phyloP scores from a whole-genome alignment of 2,797 vertebrate species.

The Lateolabrax maculatus region DNA sequence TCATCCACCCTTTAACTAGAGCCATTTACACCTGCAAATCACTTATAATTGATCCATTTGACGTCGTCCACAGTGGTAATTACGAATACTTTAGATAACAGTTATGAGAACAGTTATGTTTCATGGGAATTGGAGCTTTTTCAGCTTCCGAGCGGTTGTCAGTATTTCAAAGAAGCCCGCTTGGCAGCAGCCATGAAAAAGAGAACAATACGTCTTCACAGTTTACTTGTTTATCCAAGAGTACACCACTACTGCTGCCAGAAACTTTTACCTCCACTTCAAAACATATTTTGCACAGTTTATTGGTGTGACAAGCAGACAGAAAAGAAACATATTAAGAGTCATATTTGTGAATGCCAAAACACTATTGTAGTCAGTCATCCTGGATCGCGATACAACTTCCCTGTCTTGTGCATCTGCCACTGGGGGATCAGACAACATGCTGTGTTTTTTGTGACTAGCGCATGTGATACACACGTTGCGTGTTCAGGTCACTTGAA shows the following conservation, averaged over 20 bases:
- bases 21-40: background rate
- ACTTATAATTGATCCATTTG: background rate
- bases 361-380: background rate
- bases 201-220: background rate
- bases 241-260: background rate
- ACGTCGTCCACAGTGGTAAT: background rate
- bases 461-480: background rate
- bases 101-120: background rate
- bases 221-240: background rate
- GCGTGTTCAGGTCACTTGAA: background rate
- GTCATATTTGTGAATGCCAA: background rate
- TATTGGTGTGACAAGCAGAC: background rate
- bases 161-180: background rate
- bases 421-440: background rate
- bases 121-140: conserved; percentile 5
- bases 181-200: conserved; percentile 6
- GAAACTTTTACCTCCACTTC: background rate
- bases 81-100: background rate
- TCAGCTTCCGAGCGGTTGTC: background rate
- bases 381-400: background rate
- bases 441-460: background rate
- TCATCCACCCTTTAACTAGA: background rate
- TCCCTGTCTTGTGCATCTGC: background rate
- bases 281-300: background rate
- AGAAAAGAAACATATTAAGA: background rate